Evolutionary conservation across 2,797 vertebrate species (phyloP).

Genomic region (Todus mexicanus): DNA sequence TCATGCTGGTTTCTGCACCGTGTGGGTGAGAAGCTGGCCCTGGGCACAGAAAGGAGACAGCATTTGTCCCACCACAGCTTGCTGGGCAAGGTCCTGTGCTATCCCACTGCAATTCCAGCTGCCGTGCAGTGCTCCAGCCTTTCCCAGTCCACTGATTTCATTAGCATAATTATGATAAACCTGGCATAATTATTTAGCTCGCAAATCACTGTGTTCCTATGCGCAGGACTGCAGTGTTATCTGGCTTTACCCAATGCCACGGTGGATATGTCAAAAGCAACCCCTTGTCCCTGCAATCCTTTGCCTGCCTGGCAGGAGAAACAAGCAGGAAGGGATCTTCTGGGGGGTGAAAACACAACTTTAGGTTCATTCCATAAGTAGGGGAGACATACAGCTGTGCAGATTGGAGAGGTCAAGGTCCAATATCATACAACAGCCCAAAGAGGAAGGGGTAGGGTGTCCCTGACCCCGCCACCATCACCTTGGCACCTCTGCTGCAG

Average conservation of each 20-base stretch:
- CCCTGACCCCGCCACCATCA: not conserved
- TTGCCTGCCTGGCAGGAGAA: not conserved
- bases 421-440: not conserved
- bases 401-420: not conserved
- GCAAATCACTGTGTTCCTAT: not conserved
- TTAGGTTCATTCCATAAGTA: not conserved
- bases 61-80: not conserved
- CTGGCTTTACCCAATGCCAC: not conserved
- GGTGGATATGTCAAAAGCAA: not conserved
- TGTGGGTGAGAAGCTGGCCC: not conserved
- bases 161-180: not conserved
- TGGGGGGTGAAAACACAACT: not conserved
- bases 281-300: not conserved
- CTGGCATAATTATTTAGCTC: not conserved
- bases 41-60: not conserved
- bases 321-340: not conserved
- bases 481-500: accelerated
- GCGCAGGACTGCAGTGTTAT: accelerated
- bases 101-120: too few species aligned
- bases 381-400: accelerated
- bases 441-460: not conserved
- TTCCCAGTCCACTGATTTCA: not conserved
- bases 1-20: accelerated
- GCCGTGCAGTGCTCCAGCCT: not conserved
- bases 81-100: not conserved